Conservation (phyloP, 1,140 invertebrate genomes). For the Papilio xuthus region DNA sequence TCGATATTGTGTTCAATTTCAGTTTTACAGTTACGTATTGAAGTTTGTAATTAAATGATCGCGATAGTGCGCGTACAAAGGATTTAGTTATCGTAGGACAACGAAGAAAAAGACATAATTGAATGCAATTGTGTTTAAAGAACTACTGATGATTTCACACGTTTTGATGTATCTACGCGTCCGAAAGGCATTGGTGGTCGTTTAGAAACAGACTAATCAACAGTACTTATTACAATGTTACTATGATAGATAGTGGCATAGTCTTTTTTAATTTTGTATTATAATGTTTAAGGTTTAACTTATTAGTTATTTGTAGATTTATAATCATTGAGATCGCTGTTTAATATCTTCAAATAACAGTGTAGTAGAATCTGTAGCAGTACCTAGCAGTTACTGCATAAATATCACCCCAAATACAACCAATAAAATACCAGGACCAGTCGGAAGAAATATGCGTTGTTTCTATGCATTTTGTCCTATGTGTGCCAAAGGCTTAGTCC, state of each 20-base stretch:
- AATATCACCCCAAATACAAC: too few species aligned
- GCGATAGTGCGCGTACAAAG: slow-evolving; percentile 61
- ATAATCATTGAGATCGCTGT: neutral
- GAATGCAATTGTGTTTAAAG: slow-evolving; percentile 54
- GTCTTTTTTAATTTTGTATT: neutral
- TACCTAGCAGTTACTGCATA: too few species aligned
- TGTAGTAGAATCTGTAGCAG: too few species aligned
- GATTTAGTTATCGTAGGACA: slow-evolving; percentile 53
- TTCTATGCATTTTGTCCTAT: too few species aligned
- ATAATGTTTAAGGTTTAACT: neutral
- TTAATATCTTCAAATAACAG: neutral
- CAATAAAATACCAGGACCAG: too few species aligned
- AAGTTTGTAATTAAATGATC: slow-evolving; percentile 43
- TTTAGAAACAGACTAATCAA: slow-evolving; percentile 14
- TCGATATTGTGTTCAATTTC: slow-evolving; percentile 13
- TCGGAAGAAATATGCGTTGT: too few species aligned
- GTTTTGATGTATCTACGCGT: slow-evolving; percentile 42
- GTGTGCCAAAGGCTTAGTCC: too few species aligned
- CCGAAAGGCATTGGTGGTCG: neutral
- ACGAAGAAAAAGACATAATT: slow-evolving; percentile 56
- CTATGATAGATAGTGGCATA: neutral
- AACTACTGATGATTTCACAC: slow-evolving; percentile 52
- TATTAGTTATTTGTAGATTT: neutral
- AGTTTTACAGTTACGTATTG: neutral
- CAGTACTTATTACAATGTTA: neutral